phyloP scores from a whole-genome alignment of 1,140 invertebrate species.

The Drosophila navojoa region DNA sequence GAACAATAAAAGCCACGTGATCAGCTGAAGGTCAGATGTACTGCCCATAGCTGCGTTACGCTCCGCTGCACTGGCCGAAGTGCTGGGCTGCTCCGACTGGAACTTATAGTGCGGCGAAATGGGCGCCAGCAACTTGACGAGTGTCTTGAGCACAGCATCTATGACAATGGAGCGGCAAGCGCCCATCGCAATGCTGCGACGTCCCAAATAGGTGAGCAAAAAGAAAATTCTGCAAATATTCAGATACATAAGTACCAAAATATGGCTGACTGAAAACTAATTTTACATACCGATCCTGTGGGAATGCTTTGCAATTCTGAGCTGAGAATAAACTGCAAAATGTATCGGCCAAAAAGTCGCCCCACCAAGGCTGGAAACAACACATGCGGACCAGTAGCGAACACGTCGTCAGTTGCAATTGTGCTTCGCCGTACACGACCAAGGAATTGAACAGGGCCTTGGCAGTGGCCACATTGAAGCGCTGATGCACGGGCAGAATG shows the following conservation, averaged over 20 bases:
- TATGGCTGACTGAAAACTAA: neutral
- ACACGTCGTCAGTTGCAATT: slow-evolving; percentile 86
- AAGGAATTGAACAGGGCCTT: slow-evolving; percentile 88
- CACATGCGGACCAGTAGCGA: slow-evolving; percentile 91
- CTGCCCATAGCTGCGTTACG: slow-evolving; percentile 65
- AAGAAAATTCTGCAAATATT: slow-evolving; percentile 90
- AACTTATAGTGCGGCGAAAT: slow-evolving; percentile 84
- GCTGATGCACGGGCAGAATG: slow-evolving; percentile 85
- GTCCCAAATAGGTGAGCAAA: slow-evolving; percentile 92
- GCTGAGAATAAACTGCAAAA: slow-evolving; percentile 91
- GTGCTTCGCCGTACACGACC: slow-evolving; percentile 81
- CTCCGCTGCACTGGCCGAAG: slow-evolving; percentile 78
- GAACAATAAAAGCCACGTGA: slow-evolving; percentile 92
- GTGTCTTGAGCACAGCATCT: slow-evolving; percentile 87
- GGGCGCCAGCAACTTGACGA: slow-evolving; percentile 85
- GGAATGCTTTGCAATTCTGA: slow-evolving; percentile 90
- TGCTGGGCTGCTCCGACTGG: slow-evolving; percentile 69
- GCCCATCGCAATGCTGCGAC: slow-evolving; percentile 89
- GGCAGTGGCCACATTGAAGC: slow-evolving; percentile 87
- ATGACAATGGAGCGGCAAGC: slow-evolving; percentile 87
- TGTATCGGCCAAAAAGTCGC: slow-evolving; percentile 92
- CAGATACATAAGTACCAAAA: neutral
- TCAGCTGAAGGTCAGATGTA: slow-evolving; percentile 87
- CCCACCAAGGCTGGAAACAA: slow-evolving; percentile 92
- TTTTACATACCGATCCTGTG: slow-evolving; percentile 90